Base-by-base conservation (phyloP, 2,888 invertebrate species). In the Campopleginae sp. region DNA sequence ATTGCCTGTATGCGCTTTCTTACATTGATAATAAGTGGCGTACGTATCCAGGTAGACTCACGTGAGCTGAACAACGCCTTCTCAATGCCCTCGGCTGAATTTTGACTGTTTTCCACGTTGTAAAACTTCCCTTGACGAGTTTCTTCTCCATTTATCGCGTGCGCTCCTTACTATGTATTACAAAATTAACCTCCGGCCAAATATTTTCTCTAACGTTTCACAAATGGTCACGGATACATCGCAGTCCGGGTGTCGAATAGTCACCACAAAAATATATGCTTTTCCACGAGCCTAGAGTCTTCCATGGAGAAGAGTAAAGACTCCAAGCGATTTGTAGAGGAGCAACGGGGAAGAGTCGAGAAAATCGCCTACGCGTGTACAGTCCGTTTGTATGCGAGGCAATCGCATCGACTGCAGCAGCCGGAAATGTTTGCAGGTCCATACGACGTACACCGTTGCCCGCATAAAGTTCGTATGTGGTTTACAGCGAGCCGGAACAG, bases 401-500 rank as follows among this genome's bases (percentile, higher is more conserved):
- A 44, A 46, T 58, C 44, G 72, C 44, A 38, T 75, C 44, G 44
- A 44, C 74, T 61, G 19, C 72, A 58, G 77, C 76, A 72, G 70
- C 31, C 58, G 61, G 66, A 54, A 78, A 75, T 58, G 68, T 66
- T 75, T 54, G 54, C 71, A 58, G 82, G 58, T 58, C 44, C 51
- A 46, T 80, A n/a, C n/a, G n/a, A 48, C 81, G 63, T 74, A 48
- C 66, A 38, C 42, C 42, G 31, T 75, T 46, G 65, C n/a, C 19
- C 44, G 33, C 38, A 33, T 63, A 76, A 17, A 46, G 33, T 31
- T 65, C 8, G 46, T 8, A 38, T 33, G 70, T 68, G 46, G 76
- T 72, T 68, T 54, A 71, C 88, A 86, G 76, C 84, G 63, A 51
- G 80, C 86, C 82, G 88, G 86, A 88, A 87, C 86, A 87, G 87